Conservation (phyloP, 1,140 invertebrate genomes). For the Brachionus koreanus region DNA sequence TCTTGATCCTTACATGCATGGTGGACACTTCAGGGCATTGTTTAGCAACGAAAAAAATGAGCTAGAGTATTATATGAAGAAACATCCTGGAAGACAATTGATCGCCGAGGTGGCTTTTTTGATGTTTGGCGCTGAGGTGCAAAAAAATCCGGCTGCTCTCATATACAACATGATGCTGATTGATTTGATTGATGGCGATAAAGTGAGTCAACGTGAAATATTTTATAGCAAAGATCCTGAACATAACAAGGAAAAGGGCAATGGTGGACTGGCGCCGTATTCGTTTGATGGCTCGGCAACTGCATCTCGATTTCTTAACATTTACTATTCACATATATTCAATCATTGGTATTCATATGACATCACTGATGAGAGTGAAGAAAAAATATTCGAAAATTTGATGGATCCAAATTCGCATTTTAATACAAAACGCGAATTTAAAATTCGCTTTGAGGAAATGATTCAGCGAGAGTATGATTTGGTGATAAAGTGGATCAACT, state of each 20-base stretch:
- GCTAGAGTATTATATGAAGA: slow-evolving; percentile 42
- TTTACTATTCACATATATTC: slow-evolving; percentile 41
- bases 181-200: slow-evolving; percentile 42
- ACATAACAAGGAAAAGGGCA: slow-evolving; percentile 36
- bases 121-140: slow-evolving; percentile 37
- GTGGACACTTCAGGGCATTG: slow-evolving; percentile 27
- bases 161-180: slow-evolving; percentile 44
- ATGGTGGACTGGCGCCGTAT: slow-evolving; percentile 39
- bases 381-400: slow-evolving; percentile 29
- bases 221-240: slow-evolving; percentile 34
- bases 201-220: slow-evolving; percentile 22
- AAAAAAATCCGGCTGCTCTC: slow-evolving; percentile 37
- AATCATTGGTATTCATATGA: slow-evolving; percentile 42
- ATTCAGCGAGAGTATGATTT: slow-evolving; percentile 42
- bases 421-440: slow-evolving; percentile 12
- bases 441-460: slow-evolving; percentile 40
- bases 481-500: slow-evolving; percentile 16
- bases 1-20: slow-evolving; percentile 37
- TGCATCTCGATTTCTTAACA: neutral
- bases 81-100: slow-evolving; percentile 37
- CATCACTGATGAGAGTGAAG: slow-evolving; percentile 24
- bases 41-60: slow-evolving; percentile 34
- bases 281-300: slow-evolving; percentile 41
- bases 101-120: slow-evolving; percentile 37
- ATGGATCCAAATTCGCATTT: slow-evolving; percentile 18